Base-by-base conservation (phyloP, 2,888 invertebrate genomes). In the Lasioglossum oenotherae region DNA sequence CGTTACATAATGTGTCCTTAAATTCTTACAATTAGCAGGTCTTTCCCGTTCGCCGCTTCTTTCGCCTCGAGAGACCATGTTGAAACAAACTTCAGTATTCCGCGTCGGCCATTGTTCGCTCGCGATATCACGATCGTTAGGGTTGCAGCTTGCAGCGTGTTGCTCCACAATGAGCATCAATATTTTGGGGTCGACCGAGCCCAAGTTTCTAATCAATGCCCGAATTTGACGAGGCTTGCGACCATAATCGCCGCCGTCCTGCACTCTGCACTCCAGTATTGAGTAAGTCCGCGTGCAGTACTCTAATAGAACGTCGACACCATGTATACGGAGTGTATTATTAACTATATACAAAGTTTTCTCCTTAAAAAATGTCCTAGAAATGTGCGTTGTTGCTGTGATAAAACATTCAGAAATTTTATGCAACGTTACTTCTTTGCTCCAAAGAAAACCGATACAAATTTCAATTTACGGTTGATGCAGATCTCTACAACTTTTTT, bases 1-100 rank as follows among this genome's bases (percentile, higher is more conserved):
- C 60, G 44, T 83, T 83, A 72, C 73, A 67, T 80, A 83, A 83
- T 64, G 73, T 49, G 69, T 80, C 80, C 64, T 82, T 79, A 74
- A 64, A 79, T 31, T 82, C 44, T 38, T 38, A 67, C 67, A 67
- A 67, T 67, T 67, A 23, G 57, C 19, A 31, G 44, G 46, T 71
- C 57, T 71, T 41, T 78, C 78, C 31, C 57, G 23, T 74, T 41
- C 35, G 31, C 41, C 38, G 73, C 16, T 81, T 73, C 73, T 64
- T 73, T 73, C 53, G 16, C 64, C 38, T 46, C 23, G 76, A 44
- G 38, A 67, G 76, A 23, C 19, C 35, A 57, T 49, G 44, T 31
- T 23, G 75, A 57, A 27, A 46, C 27, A 16, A 74, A 74, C 44
- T 27, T 49, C 49, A 23, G 49, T 74, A 49, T 74, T 23, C 23